Percentiles rank a stretch among this genome's conserved stretches.
Conservation (phyloP, 2,113 vertebrate genomes). For the Alouatta palliata region DNA sequence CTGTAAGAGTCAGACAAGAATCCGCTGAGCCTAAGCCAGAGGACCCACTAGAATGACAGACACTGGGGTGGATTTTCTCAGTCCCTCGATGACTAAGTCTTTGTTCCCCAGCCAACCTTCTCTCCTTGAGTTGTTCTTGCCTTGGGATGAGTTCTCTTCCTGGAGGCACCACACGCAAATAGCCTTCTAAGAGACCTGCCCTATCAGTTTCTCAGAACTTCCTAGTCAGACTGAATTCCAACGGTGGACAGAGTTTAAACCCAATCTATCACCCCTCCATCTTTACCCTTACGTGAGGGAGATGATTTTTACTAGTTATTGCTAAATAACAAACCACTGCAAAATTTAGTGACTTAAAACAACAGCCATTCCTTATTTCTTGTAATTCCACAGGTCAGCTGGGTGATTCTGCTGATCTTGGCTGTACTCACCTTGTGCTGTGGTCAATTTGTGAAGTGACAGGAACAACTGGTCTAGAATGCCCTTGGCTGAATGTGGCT, state of each 20-base stretch:
- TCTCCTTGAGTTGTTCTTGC: neutral
- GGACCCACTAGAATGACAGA: neutral
- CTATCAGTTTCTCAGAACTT: neutral
- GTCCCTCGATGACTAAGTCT: neutral
- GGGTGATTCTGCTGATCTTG: constrained; percentile 13
- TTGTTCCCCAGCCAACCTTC: neutral
- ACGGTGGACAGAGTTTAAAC: neutral
- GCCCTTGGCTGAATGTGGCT: neutral
- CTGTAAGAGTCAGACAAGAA: neutral
- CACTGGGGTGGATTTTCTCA: neutral
- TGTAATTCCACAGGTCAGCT: neutral
- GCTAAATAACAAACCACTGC: neutral
- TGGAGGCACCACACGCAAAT: neutral
- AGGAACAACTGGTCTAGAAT: neutral
- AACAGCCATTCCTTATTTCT: neutral
- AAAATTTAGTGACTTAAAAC: neutral
- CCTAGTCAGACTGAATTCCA: neutral
- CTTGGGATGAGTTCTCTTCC: neutral
- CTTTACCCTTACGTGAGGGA: neutral
- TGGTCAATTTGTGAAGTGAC: neutral
- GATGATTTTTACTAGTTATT: neutral
- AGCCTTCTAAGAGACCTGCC: neutral
- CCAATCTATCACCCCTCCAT: neutral
- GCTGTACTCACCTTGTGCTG: neutral
- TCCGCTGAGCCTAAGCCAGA: neutral